Evolutionary conservation across 2,888 invertebrate genomes (phyloP).

Genomic region (Epinotia brunnichana): DNA sequence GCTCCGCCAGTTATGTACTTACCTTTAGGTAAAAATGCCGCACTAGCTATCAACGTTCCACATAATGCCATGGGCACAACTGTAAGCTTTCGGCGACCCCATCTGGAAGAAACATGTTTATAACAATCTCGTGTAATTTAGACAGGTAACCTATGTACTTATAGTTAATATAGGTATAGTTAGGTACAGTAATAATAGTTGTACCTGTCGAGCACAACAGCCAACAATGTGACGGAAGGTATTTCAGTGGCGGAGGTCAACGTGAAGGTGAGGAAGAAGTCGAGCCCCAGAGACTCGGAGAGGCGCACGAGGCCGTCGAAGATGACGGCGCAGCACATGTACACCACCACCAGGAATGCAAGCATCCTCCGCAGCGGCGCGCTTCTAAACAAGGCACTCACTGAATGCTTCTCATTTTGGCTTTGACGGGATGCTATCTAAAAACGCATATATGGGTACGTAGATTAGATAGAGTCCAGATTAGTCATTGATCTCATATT

Average conservation of each 20-base stretch:
- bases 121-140: not conserved
- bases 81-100: constrained; percentile 71
- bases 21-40: constrained; percentile 74
- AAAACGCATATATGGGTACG: constrained; percentile 22
- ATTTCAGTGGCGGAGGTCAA: constrained; percentile 77
- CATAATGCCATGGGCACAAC: constrained; percentile 64
- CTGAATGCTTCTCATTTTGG: constrained; percentile 63
- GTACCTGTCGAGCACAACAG: constrained; percentile 71
- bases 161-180: not conserved
- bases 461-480: constrained; percentile 8
- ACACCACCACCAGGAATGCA: constrained; percentile 66
- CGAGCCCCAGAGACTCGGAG: constrained; percentile 73
- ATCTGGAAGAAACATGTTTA: constrained; percentile 55
- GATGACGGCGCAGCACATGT: constrained; percentile 72
- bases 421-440: constrained; percentile 69
- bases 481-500: not conserved
- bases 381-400: constrained; percentile 63
- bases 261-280: constrained; percentile 78
- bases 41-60: constrained; percentile 64
- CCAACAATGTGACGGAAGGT: constrained; percentile 72
- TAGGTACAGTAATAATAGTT: not conserved
- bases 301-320: constrained; percentile 78
- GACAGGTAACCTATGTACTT: too few species aligned
- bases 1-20: too few species aligned
- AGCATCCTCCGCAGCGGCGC: constrained; percentile 64